A percentile compares a stretch with the other conserved stretches of the same genome.
Conservation (phyloP, 2,888 invertebrate species). For the Belgica antarctica region DNA sequence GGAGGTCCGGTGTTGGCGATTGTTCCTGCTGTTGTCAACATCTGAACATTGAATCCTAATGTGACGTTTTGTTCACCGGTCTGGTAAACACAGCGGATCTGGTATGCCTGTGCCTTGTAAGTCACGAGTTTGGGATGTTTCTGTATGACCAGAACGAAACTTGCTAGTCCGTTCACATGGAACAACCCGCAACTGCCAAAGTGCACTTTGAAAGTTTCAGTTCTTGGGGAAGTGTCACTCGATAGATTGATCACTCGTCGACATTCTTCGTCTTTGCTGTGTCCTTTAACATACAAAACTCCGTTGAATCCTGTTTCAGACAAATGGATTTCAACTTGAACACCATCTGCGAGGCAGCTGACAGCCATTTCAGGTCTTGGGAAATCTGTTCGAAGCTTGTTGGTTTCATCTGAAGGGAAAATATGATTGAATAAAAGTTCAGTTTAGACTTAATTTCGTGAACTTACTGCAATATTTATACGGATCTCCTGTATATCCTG, state of each 20-base stretch:
- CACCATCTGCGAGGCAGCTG: conserved; percentile 86
- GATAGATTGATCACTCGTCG: conserved; percentile 76
- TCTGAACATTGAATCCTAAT: conserved; percentile 90
- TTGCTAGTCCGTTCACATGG: conserved; percentile 86
- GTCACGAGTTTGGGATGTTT: conserved; percentile 95
- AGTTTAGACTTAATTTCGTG: background rate
- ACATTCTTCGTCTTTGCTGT: conserved; percentile 89
- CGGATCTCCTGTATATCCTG: conserved; percentile 74
- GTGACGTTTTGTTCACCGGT: conserved; percentile 91
- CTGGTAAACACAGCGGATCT: conserved; percentile 92
- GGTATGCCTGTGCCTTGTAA: conserved; percentile 91
- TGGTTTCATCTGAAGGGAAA: conserved; percentile 52
- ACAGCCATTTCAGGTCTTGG: conserved; percentile 83
- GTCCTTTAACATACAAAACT: conserved; percentile 88
- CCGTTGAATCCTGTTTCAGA: conserved; percentile 79
- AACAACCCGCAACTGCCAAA: conserved; percentile 90
- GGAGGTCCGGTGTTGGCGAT: conserved; percentile 94
- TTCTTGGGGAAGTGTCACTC: conserved; percentile 63
- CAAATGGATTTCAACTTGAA: conserved; percentile 78
- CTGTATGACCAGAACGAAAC: conserved; percentile 91
- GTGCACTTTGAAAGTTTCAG: conserved; percentile 80
- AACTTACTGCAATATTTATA: conserved; percentile 67
- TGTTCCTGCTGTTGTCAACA: conserved; percentile 91
- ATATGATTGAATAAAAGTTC: conserved; percentile 1
- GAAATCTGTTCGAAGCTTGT: conserved; percentile 70